phyloP scores from a whole-genome alignment of 2,888 invertebrate species.

The Morinoia aosen region DNA sequence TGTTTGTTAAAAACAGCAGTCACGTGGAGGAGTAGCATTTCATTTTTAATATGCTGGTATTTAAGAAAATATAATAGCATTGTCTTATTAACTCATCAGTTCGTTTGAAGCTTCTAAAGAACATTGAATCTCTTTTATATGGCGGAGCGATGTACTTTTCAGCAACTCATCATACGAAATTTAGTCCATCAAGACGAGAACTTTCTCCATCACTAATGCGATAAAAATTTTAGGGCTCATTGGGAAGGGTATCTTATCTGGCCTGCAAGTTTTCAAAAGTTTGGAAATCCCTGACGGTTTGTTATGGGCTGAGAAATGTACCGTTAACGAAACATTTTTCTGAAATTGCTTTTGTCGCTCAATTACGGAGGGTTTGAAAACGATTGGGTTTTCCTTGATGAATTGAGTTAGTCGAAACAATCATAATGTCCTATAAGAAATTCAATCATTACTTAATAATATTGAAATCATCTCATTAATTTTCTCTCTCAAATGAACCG shows the following conservation, averaged over 20 bases:
- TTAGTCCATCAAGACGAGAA: neutral
- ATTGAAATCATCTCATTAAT: no score
- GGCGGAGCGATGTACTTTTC: neutral
- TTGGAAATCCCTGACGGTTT: neutral
- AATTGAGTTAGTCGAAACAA: neutral
- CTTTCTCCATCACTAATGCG: neutral
- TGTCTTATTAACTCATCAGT: neutral
- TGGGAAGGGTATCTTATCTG: neutral
- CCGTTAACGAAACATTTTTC: neutral
- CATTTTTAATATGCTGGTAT: neutral
- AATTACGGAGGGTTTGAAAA: no score
- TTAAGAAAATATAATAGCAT: neutral
- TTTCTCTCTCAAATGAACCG: no score
- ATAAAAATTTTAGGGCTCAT: slow-evolving; percentile 1
- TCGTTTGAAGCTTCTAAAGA: neutral
- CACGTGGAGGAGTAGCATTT: neutral
- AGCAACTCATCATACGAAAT: neutral
- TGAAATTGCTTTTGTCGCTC: neutral
- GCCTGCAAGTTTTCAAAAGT: neutral
- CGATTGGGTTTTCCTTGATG: neutral
- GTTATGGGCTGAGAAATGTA: neutral
- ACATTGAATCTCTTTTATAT: neutral
- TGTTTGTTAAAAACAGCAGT: no score
- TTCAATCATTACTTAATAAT: no score
- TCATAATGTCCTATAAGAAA: no score